Percentiles rank a stretch among this genome's conserved stretches.
phyloP scores from a whole-genome alignment of 2,113 vertebrate genomes.

The Bucco capensis region DNA sequence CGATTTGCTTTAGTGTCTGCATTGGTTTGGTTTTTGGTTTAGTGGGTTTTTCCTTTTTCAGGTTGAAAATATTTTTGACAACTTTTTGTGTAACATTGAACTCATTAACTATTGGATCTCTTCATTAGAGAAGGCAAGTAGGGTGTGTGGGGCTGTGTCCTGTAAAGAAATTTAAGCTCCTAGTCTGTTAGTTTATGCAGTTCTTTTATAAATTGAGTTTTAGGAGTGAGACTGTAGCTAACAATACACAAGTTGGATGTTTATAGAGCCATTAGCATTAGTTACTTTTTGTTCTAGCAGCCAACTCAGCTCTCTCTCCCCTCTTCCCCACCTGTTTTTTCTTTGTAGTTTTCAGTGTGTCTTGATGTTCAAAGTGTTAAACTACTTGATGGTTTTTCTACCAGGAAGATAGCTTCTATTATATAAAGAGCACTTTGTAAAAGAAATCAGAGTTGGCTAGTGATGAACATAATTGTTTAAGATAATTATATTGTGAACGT shows the following conservation, averaged over 20 bases:
- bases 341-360: constrained; percentile 24
- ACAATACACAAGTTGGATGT: not conserved
- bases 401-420: constrained; percentile 70
- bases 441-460: constrained; percentile 66
- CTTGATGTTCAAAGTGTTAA: constrained; percentile 64
- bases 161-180: constrained; percentile 31
- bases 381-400: constrained; percentile 64
- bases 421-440: constrained; percentile 78
- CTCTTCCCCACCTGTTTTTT: not conserved
- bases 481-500: constrained; percentile 6
- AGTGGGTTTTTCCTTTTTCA: not conserved
- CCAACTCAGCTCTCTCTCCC: constrained; percentile 8
- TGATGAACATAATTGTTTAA: constrained; percentile 41
- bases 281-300: constrained; percentile 36
- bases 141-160: constrained; percentile 2
- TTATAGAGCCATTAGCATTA: constrained; percentile 4
- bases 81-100: constrained; percentile 36
- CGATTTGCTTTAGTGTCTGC: constrained; percentile 49
- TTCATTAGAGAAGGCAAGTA: constrained; percentile 36
- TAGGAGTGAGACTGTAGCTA: constrained; percentile 17
- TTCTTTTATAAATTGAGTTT: constrained; percentile 8
- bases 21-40: not conserved
- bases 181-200: not conserved
- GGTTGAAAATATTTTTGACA: constrained; percentile 56
- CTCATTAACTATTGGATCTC: constrained; percentile 29